Evolutionary conservation across 2,888 invertebrate species (phyloP).

Genomic region (Baccha elongata): DNA sequence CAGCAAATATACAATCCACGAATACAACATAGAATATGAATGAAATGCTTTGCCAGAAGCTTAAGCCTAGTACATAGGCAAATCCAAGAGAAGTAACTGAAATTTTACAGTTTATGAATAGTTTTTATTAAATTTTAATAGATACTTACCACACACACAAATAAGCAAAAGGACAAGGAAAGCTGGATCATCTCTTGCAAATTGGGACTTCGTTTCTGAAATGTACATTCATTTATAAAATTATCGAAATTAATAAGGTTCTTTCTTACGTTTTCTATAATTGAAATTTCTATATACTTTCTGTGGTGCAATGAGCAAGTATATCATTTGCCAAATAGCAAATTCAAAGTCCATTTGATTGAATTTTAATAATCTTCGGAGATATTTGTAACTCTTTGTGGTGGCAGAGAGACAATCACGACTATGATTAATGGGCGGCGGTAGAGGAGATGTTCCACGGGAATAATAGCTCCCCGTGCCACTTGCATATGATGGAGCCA

Average conservation of each 20-base stretch:
- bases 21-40: conserved; percentile 96
- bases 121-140: background rate
- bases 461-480: conserved; percentile 79
- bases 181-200: conserved; percentile 99
- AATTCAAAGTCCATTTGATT: conserved; percentile 99
- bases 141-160: conserved; percentile 88
- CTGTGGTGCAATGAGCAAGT: conserved; percentile 96
- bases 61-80: conserved; percentile 89
- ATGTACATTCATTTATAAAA: too few species aligned
- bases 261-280: conserved; percentile 95
- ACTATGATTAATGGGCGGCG: conserved; percentile 87
- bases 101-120: conserved; percentile 77
- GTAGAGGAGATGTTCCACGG: conserved; percentile 86
- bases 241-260: background rate
- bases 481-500: conserved; percentile 80
- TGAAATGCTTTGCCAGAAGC: conserved; percentile 87
- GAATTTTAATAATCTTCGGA: conserved; percentile 92
- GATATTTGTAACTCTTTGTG: conserved; percentile 93
- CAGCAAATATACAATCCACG: conserved; percentile 96
- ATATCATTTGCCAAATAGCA: conserved; percentile 99
- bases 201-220: conserved; percentile 98
- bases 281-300: conserved; percentile 98
- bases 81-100: conserved; percentile 95
- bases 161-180: conserved; percentile 95
- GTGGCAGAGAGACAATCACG: conserved; percentile 91